Evolutionary conservation across 2,113 vertebrate species (phyloP), one percentile per base, ranked within the genome.

Genomic region (Cranoglanis bouderius): DNA sequence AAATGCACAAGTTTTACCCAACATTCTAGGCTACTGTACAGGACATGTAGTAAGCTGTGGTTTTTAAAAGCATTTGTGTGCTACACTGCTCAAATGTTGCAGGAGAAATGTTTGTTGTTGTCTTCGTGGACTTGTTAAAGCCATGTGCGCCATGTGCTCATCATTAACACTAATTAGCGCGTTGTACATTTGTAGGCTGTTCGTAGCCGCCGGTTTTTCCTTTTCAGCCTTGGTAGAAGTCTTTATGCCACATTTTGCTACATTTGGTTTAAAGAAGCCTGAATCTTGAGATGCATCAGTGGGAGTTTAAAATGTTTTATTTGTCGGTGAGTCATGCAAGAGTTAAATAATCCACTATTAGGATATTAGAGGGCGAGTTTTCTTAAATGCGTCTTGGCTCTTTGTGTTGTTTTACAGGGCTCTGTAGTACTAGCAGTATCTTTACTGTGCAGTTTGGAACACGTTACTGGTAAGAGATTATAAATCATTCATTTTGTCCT

Each of bases 381-480:
- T 86, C 18, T 32, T 32, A 1, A 19, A 0, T 26, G 4, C 6
- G 2, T 29, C 18, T 87, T 16, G 29, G 6, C 4, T 14, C 38
- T 26, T 2, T 65, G 46, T 65, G 81, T 51, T 38, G 32, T 46
- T 16, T 59, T 51, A 10, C 84, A 95, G 95, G 84, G 93, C 35
- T 81, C 7, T 40, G 1, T 53, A 7, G 35, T 90, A 65, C 87
- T 93, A 61, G 29, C 92, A 87, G 32, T 94, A 0, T n/a, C 93
- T 49, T 35, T 93, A 5, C 83, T 91, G 43, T 80, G 90, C 61
- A 35, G 4, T 59, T 0, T 35, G 57, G 88, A 78, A 83, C 2
- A 24, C 0, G 92, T 90, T 7, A 38, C 88, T 0, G 95, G 95
- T 96, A 91, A 92, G 89, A 0, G 6, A 82, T 43, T 4, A 53